Conservation (phyloP, 2,888 invertebrate species). For the Luperina testacea region DNA sequence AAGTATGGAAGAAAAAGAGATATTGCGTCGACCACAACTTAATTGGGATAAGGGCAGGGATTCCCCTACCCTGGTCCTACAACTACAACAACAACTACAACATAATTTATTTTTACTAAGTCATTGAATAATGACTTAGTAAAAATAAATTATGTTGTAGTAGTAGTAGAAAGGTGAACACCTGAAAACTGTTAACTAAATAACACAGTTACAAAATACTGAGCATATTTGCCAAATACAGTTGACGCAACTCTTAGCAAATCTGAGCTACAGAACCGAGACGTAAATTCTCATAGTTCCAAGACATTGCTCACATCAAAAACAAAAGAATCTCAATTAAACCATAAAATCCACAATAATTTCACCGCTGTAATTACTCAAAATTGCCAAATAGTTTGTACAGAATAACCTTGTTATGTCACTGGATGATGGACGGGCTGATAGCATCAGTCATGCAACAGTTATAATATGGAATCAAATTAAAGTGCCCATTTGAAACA, state of each 20-base stretch:
- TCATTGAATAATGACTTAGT: too few relatives aligned
- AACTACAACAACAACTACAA: too few relatives aligned
- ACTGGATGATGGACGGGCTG: conserved; percentile 50
- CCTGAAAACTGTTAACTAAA: neutral
- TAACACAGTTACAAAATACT: neutral
- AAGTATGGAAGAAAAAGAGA: too few relatives aligned
- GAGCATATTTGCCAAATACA: conserved; percentile 3
- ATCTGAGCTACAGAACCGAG: conserved; percentile 4
- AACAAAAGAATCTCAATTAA: conserved; percentile 55
- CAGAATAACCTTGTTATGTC: conserved; percentile 55
- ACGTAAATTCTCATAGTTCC: conserved; percentile 38
- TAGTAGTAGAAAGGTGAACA: neutral
- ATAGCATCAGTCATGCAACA: conserved; percentile 64
- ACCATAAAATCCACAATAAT: conserved; percentile 54
- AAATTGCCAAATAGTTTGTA: conserved; percentile 56
- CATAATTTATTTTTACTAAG: too few relatives aligned
- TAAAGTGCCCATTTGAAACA: conserved; percentile 61
- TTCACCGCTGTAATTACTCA: conserved; percentile 48
- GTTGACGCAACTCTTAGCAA: conserved; percentile 24
- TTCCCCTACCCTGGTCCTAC: too few relatives aligned
- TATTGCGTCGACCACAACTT: too few relatives aligned
- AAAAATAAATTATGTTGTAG: too few relatives aligned
- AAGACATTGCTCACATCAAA: conserved; percentile 30
- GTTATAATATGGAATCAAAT: conserved; percentile 56
- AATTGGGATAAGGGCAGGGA: too few relatives aligned